Evolutionary conservation across 2,113 vertebrate genomes (phyloP).

Genomic region (Drymodes brunneopygia): DNA sequence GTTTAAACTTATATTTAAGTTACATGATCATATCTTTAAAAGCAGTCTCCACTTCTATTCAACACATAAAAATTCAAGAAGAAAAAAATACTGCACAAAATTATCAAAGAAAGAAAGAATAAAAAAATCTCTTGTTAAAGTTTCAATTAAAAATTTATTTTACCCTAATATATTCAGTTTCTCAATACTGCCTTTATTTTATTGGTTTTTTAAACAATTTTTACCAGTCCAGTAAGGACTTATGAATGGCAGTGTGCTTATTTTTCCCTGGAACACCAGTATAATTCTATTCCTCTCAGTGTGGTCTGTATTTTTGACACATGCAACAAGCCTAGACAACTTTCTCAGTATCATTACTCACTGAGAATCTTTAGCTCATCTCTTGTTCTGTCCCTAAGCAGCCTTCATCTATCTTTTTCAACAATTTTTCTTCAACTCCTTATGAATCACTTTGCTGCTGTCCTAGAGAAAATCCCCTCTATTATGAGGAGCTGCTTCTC

Average conservation of each 20-base stretch:
- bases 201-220: background rate
- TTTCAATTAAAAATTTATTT: background rate
- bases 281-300: background rate
- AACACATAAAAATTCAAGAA: background rate
- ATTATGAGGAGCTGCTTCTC: background rate
- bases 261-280: background rate
- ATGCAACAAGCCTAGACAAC: background rate
- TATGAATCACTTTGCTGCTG: background rate
- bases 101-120: background rate
- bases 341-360: constrained; percentile 14
- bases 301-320: background rate
- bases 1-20: background rate
- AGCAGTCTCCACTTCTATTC: background rate
- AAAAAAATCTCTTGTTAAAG: background rate
- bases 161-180: background rate
- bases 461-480: background rate
- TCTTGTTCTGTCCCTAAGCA: constrained; percentile 5
- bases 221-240: background rate
- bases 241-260: too few species aligned
- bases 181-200: background rate
- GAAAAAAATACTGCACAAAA: background rate
- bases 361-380: background rate
- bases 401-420: constrained; percentile 23
- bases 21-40: background rate
- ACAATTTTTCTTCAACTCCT: constrained; percentile 2